Evolutionary conservation across 1,140 invertebrate genomes (phyloP).

Genomic region (Drosophila miranda): DNA sequence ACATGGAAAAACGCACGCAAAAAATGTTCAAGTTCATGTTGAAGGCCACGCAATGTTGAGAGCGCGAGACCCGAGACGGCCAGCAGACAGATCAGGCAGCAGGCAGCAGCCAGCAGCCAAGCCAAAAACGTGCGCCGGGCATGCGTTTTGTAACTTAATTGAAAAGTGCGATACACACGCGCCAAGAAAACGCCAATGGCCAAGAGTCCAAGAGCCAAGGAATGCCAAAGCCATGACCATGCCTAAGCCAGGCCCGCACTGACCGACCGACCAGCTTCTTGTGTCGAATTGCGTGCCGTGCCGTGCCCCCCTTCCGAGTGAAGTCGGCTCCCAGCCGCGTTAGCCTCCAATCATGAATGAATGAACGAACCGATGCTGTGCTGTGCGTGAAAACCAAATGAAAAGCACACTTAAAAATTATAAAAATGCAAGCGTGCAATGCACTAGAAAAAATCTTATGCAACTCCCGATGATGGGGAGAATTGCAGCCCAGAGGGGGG

Average conservation of each 20-base stretch:
- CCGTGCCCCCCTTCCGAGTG: slow-evolving; percentile 2
- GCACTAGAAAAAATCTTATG: slow-evolving; percentile 63
- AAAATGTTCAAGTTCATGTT: slow-evolving; percentile 68
- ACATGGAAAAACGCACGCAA: slow-evolving; percentile 52
- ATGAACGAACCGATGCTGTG: slow-evolving; percentile 40
- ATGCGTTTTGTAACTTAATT: slow-evolving; percentile 79
- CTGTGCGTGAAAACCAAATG: slow-evolving; percentile 36
- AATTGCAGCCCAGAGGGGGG: slow-evolving; percentile 1
- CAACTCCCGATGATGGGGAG: slow-evolving; percentile 24
- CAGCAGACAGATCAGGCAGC: slow-evolving; percentile 51
- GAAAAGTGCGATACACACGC: slow-evolving; percentile 79
- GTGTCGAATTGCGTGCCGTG: slow-evolving; percentile 50
- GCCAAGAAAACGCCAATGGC: slow-evolving; percentile 42
- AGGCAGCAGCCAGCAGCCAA: slow-evolving; percentile 10
- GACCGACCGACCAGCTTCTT: slow-evolving; percentile 48
- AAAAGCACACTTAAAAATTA: slow-evolving; percentile 43
- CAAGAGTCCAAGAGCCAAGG: slow-evolving; percentile 24
- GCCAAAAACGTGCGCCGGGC: slow-evolving; percentile 67
- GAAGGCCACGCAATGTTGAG: slow-evolving; percentile 55
- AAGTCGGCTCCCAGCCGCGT: slow-evolving; percentile 1
- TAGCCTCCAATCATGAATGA: slow-evolving; percentile 34
- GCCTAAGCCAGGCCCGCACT: background rate
- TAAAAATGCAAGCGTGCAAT: slow-evolving; percentile 53
- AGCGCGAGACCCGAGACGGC: slow-evolving; percentile 23
- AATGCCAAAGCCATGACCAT: slow-evolving; percentile 50